These are phyloP conservation scores for Mesitornis unicolor DNA, from an alignment of 2,113 vertebrate genomes.

Conservation along the genomic window DNA sequence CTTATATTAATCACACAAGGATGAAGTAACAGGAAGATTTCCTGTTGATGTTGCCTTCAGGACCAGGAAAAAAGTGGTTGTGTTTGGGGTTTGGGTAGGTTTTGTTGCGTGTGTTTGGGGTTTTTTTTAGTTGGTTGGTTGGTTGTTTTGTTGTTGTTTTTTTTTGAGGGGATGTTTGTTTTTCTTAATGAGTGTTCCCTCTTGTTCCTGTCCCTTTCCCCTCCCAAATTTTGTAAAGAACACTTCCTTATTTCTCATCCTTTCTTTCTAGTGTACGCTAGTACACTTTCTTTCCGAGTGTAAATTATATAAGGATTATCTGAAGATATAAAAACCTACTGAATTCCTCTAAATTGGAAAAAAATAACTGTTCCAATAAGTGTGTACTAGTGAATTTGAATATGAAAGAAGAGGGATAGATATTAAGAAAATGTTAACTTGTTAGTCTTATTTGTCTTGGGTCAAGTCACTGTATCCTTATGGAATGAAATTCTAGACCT, in stretches of 20 bases:
- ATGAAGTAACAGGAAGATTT: neutral
- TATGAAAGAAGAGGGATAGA: neutral
- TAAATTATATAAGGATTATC: neutral
- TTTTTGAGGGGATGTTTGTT: neutral
- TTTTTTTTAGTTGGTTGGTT: neutral
- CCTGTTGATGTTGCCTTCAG: neutral
- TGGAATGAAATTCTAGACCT: neutral
- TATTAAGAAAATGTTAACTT: neutral
- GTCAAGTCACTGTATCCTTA: neutral
- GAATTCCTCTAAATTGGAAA: neutral
- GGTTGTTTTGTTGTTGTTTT: no score
- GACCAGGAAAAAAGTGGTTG: neutral
- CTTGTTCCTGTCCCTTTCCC: accelerated
- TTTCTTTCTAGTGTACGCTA: neutral
- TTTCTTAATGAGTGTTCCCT: neutral
- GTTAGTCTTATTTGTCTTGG: neutral
- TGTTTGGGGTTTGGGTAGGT: neutral
- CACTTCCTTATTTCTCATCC: neutral
- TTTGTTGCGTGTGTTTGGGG: neutral
- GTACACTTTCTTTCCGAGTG: accelerated
- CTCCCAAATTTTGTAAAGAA: neutral
- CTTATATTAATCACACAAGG: neutral
- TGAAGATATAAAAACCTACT: neutral
- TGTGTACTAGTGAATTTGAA: neutral
- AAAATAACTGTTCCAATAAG: neutral